Evolutionary conservation across 2,888 invertebrate species (phyloP).

Genomic region (Neoascia interrupta): DNA sequence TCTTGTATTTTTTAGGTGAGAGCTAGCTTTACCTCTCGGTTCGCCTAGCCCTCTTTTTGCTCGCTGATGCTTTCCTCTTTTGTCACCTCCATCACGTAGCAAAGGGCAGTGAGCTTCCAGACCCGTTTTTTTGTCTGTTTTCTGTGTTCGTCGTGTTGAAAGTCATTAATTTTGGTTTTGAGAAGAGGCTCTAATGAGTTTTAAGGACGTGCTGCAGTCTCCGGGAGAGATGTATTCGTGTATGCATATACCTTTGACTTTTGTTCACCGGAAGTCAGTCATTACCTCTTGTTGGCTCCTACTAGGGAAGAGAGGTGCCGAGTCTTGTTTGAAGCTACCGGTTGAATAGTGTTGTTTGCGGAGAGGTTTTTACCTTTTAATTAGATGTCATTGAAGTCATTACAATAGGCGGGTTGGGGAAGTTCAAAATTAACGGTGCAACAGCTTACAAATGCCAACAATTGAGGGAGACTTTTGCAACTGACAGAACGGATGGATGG

Average conservation of each 20-base stretch:
- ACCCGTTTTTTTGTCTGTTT: slow-evolving; percentile 10
- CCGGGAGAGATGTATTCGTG: slow-evolving; percentile 29
- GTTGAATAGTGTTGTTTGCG: slow-evolving; percentile 69
- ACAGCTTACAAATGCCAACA: slow-evolving; percentile 61
- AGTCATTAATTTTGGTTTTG: slow-evolving; percentile 69
- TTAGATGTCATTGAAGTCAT: slow-evolving; percentile 70
- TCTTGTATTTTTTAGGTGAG: neutral
- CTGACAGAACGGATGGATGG: neutral
- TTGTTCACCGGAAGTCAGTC: slow-evolving; percentile 67
- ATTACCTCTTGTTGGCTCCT: slow-evolving; percentile 58
- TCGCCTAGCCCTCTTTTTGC: slow-evolving; percentile 20
- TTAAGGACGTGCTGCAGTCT: slow-evolving; percentile 67
- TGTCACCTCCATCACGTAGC: slow-evolving; percentile 65
- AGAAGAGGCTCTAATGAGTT: slow-evolving; percentile 70
- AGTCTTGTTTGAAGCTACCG: slow-evolving; percentile 55
- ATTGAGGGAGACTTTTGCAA: slow-evolving; percentile 55
- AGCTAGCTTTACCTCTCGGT: slow-evolving; percentile 4
- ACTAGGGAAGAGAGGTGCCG: neutral
- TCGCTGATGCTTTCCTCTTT: slow-evolving; percentile 24
- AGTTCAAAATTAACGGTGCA: slow-evolving; percentile 59
- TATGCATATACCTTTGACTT: slow-evolving; percentile 43
- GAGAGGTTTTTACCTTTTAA: slow-evolving; percentile 68
- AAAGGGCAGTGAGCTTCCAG: slow-evolving; percentile 64
- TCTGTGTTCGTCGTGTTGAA: slow-evolving; percentile 50
- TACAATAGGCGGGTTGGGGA: slow-evolving; percentile 53